phyloP scores from a whole-genome alignment of 2,113 vertebrate species.

The Prunella fulvescens region DNA sequence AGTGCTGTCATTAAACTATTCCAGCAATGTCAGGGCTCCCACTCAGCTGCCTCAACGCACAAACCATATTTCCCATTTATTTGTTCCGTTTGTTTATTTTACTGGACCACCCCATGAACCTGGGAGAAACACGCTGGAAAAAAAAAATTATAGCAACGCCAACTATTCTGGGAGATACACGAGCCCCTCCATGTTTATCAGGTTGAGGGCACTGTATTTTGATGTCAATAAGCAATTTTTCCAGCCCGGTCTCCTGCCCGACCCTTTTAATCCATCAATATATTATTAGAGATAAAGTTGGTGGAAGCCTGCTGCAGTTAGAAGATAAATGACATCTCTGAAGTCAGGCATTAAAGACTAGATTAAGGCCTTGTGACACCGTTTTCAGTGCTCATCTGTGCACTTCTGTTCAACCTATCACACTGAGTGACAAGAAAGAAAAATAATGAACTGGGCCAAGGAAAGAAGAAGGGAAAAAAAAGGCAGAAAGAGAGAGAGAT shows the following conservation, averaged over 20 bases:
- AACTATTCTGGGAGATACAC: conserved; percentile 86
- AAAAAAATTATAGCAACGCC: conserved; percentile 83
- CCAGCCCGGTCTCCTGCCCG: conserved; percentile 99
- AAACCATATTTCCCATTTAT: conserved; percentile 75
- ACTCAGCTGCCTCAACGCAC: conserved; percentile 40
- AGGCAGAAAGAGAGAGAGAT: conserved; percentile 81
- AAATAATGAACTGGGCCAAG: conserved; percentile 99
- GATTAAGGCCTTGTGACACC: conserved; percentile 99
- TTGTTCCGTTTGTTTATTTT: conserved; percentile 77
- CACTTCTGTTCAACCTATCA: conserved; percentile 99
- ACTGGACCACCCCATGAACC: conserved; percentile 79
- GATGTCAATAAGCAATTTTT: conserved; percentile 99
- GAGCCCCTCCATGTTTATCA: conserved; percentile 99
- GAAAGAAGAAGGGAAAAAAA: conserved; percentile 84
- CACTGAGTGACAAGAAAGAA: conserved; percentile 99
- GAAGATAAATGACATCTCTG: conserved; percentile 99
- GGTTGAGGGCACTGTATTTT: conserved; percentile 99
- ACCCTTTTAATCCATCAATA: conserved; percentile 99
- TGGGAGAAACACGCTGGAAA: conserved; percentile 70
- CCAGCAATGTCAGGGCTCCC: conserved; percentile 40
- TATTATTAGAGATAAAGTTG: conserved; percentile 99
- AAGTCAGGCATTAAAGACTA: conserved; percentile 99
- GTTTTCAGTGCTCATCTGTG: conserved; percentile 99
- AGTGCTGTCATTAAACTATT: conserved; percentile 52
- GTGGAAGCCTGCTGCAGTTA: conserved; percentile 99